phyloP scores from a whole-genome alignment of 2,888 invertebrate genomes.

The Rotaria macrura region DNA sequence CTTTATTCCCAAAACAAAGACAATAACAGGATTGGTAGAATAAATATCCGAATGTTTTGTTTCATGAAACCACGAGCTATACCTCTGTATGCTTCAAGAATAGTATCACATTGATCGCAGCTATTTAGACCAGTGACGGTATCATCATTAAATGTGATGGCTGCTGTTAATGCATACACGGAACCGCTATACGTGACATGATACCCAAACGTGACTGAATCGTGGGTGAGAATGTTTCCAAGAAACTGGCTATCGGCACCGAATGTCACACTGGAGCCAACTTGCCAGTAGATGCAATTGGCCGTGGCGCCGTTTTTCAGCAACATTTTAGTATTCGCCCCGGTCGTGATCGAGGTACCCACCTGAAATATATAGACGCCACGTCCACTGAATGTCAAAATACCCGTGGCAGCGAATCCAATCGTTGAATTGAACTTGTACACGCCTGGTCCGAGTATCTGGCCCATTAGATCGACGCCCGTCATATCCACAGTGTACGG shows the following conservation, averaged over 20 bases:
- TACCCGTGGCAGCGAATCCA: neutral
- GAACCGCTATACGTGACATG: neutral
- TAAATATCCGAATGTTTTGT: no score
- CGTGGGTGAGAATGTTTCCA: neutral
- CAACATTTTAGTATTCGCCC: neutral
- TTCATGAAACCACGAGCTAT: no score
- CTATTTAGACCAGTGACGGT: neutral
- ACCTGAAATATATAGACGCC: neutral
- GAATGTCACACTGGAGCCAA: neutral
- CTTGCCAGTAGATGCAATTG: neutral
- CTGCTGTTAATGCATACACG: neutral
- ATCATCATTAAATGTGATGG: neutral
- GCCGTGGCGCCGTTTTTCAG: neutral
- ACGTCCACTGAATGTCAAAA: neutral
- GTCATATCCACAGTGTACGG: neutral
- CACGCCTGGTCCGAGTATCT: neutral
- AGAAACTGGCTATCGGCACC: neutral
- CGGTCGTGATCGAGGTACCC: neutral
- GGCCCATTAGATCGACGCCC: neutral
- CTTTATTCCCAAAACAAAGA: no score
- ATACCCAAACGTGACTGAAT: neutral
- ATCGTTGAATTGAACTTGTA: neutral
- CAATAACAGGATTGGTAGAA: no score
- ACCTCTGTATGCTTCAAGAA: no score
- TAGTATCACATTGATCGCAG: no score